Conservation (phyloP, 2,797 vertebrate genomes). For the Lindbergichthys nudifrons region DNA sequence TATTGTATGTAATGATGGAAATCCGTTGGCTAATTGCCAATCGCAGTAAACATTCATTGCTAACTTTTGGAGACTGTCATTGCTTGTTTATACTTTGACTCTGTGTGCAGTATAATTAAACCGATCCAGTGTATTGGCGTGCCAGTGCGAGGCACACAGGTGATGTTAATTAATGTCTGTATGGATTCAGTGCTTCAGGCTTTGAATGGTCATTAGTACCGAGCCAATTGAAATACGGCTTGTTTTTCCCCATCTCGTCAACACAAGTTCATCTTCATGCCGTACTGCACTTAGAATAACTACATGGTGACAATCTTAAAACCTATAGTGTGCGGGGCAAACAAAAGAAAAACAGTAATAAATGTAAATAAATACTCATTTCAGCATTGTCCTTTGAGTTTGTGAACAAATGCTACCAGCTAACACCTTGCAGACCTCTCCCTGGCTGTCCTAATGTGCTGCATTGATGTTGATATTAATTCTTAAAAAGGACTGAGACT, state of each 20-base stretch:
- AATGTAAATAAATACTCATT: not conserved
- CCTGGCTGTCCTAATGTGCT: conserved; percentile 25
- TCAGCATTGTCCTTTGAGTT: not conserved
- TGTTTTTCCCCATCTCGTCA: conserved; percentile 4
- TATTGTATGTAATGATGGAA: not conserved
- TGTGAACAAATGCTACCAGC: not conserved
- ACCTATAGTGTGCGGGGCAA: not conserved
- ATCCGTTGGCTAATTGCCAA: not conserved
- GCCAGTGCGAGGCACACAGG: not conserved
- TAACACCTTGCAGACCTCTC: conserved; percentile 6
- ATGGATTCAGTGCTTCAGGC: conserved; percentile 29
- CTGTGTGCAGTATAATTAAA: not conserved
- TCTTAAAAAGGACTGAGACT: conserved; percentile 18
- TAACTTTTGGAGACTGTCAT: not conserved
- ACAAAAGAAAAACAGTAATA: not conserved
- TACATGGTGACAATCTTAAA: not conserved
- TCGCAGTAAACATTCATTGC: not conserved
- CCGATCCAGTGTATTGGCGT: not conserved
- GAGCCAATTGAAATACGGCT: conserved; percentile 9
- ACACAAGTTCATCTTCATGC: not conserved
- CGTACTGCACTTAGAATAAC: not conserved
- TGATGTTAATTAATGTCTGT: conserved; percentile 38
- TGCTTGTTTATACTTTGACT: not conserved
- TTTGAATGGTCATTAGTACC: conserved; percentile 18
- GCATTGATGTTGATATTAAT: conserved; percentile 27